A percentile compares a stretch with the other conserved stretches of the same genome.
phyloP scores from a whole-genome alignment of 2,113 vertebrate genomes.

The Calyptomena viridis region DNA sequence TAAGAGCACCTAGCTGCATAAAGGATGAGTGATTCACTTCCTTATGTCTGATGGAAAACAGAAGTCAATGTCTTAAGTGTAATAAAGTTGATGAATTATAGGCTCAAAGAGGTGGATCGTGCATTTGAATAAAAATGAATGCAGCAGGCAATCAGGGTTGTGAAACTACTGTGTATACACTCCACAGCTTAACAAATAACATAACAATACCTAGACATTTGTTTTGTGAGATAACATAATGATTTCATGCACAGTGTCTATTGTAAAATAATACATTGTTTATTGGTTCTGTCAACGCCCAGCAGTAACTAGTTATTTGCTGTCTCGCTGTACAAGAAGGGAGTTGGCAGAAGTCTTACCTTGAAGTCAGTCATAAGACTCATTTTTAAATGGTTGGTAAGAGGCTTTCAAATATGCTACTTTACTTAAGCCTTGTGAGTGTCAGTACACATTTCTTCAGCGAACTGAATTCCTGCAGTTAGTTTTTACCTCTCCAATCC shows the following conservation, averaged over 20 bases:
- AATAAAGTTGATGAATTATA: constrained; percentile 20
- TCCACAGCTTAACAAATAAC: background rate
- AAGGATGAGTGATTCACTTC: background rate
- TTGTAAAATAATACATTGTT: background rate
- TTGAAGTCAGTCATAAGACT: background rate
- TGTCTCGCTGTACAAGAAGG: background rate
- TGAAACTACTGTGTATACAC: background rate
- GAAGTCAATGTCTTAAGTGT: background rate
- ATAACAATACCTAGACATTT: background rate
- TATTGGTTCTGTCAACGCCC: background rate
- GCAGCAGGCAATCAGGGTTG: background rate
- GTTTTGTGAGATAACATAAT: background rate
- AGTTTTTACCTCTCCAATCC: background rate
- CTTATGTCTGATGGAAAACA: background rate
- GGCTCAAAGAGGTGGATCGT: background rate
- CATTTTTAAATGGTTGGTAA: background rate
- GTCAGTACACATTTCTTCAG: background rate
- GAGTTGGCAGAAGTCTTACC: background rate
- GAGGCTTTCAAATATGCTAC: background rate
- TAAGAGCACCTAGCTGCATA: background rate
- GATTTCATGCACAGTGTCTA: background rate
- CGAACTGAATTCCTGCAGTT: background rate
- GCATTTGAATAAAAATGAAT: background rate
- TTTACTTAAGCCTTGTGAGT: background rate
- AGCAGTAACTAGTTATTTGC: background rate